A percentile compares a stretch with the other conserved stretches of the same genome.
Evolutionary conservation across 2,888 invertebrate genomes (phyloP).

Genomic region (Leptura quadrifasciata): DNA sequence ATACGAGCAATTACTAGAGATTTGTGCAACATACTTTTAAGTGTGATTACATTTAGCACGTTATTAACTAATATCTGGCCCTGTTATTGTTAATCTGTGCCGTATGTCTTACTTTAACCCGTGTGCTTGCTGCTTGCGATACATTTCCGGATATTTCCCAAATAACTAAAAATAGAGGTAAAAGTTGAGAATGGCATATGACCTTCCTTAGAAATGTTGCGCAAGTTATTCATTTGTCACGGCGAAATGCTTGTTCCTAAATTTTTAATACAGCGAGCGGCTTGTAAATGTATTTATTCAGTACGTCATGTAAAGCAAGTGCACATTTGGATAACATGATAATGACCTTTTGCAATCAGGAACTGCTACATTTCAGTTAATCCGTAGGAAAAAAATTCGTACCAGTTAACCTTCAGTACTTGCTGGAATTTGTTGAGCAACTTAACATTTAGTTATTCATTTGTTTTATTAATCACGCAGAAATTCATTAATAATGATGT

Average conservation of each 20-base stretch:
- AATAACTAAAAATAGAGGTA: not conserved
- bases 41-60: no score
- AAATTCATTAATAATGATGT: conserved; percentile 23
- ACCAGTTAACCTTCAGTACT: conserved; percentile 47
- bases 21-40: no score
- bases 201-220: not conserved
- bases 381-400: conserved; percentile 35
- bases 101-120: no score
- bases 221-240: not conserved
- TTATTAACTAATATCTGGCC: no score
- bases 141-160: not conserved
- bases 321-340: conserved; percentile 33
- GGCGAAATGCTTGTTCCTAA: not conserved
- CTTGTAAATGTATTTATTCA: not conserved
- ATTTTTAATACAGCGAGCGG: not conserved
- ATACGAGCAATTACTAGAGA: no score
- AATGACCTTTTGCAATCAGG: conserved; percentile 38
- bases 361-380: conserved; percentile 22
- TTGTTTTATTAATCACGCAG: conserved; percentile 32
- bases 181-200: conserved; percentile 8
- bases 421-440: conserved; percentile 37
- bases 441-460: conserved; percentile 23
- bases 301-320: not conserved
- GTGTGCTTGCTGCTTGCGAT: no score
- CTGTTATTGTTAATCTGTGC: no score